Conservation (phyloP, 1,140 invertebrate species). For the Drosophila pseudoananassae region DNA sequence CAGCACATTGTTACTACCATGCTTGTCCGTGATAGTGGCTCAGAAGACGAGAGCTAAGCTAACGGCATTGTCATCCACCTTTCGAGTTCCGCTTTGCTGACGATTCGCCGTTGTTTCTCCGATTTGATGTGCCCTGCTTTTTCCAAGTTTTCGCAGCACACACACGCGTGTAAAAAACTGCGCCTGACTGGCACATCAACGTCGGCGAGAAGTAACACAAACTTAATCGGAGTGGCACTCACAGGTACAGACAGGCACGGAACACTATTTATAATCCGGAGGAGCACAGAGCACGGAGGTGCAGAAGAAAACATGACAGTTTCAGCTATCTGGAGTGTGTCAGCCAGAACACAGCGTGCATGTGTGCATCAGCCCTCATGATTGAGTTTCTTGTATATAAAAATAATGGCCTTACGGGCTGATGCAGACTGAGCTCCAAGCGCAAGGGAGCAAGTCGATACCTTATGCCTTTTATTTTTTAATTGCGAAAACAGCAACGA, state of each 20-base stretch:
- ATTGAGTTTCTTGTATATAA: conserved; percentile 59
- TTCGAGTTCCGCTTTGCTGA: conserved; percentile 76
- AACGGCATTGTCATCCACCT: conserved; percentile 64
- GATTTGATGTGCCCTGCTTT: conserved; percentile 25
- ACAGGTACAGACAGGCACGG: conserved; percentile 17
- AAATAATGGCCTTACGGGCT: conserved; percentile 53
- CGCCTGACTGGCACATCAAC: conserved; percentile 9
- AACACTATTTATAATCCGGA: conserved; percentile 62
- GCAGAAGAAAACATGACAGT: conserved; percentile 24
- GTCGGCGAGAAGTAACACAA: conserved; percentile 13
- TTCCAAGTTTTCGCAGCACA: conserved; percentile 23
- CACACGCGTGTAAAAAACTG: neutral
- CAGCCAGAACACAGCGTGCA: conserved; percentile 31
- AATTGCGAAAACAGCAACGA: neutral
- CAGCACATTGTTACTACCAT: conserved; percentile 15
- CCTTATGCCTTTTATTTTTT: neutral
- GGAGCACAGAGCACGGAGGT: conserved; percentile 17
- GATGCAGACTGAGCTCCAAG: conserved; percentile 26
- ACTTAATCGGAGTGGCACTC: conserved; percentile 14
- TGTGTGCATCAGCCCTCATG: conserved; percentile 29
- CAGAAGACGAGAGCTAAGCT: conserved; percentile 62
- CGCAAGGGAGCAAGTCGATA: conserved; percentile 19
- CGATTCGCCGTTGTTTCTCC: conserved; percentile 62
- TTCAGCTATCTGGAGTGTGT: conserved; percentile 40
- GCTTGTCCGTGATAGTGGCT: conserved; percentile 23